Conservation (phyloP, 2,797 vertebrate genomes). For the Gymnodraco acuticeps region DNA sequence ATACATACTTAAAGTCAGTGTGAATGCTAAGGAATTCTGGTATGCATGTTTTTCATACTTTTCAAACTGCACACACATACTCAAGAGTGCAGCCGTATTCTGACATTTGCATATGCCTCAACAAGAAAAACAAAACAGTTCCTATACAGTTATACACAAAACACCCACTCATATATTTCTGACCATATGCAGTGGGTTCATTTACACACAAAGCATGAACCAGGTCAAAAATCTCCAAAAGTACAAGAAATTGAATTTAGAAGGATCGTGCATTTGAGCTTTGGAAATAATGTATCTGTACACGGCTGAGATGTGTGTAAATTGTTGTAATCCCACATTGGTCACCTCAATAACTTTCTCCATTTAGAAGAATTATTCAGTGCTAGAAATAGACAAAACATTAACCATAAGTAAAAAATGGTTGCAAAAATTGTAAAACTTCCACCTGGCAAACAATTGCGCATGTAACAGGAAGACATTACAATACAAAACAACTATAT, state of each 20-base stretch:
- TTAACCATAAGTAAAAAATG: neutral
- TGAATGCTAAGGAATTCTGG: neutral
- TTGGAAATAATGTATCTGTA: slow-evolving; percentile 23
- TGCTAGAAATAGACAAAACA: neutral
- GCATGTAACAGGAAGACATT: neutral
- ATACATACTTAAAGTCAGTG: slow-evolving; percentile 6
- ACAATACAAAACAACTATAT: slow-evolving; percentile 10
- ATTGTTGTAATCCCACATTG: slow-evolving; percentile 28
- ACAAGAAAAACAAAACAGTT: slow-evolving; percentile 30
- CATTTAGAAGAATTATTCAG: neutral
- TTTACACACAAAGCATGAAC: slow-evolving; percentile 39
- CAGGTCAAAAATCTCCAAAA: slow-evolving; percentile 44
- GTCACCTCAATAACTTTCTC: slow-evolving; percentile 27
- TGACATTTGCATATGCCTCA: slow-evolving; percentile 1
- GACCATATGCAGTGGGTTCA: slow-evolving; percentile 44
- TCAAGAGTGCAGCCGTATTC: neutral
- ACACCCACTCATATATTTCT: slow-evolving; percentile 51
- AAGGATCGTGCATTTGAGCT: slow-evolving; percentile 21
- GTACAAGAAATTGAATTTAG: slow-evolving; percentile 31
- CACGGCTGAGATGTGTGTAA: slow-evolving; percentile 18
- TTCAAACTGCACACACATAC: slow-evolving; percentile 15
- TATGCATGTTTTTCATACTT: slow-evolving; percentile 18
- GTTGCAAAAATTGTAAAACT: neutral
- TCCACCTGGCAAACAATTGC: neutral
- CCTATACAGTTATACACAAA: slow-evolving; percentile 47